Evolutionary conservation across 2,888 invertebrate species (phyloP).

Genomic region (Macrophya alboannulata): DNA sequence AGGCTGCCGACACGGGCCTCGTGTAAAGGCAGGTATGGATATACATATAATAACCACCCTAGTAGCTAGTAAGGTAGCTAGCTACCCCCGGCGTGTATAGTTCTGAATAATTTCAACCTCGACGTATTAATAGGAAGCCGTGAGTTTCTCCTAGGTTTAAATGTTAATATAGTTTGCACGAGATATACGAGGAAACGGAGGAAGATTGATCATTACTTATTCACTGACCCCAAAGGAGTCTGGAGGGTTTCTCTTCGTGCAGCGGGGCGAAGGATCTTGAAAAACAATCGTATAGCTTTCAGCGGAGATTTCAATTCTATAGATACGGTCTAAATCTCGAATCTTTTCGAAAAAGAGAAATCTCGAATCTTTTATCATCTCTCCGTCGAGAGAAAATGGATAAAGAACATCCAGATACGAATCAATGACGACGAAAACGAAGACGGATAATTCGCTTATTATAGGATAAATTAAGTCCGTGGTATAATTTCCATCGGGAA

Average conservation of each 20-base stretch:
- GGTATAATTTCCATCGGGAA: not conserved
- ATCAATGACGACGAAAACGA: not conserved
- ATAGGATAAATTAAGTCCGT: too few relatives aligned
- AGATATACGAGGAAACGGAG: not conserved
- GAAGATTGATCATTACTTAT: constrained; percentile 22
- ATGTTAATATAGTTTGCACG: constrained; percentile 28
- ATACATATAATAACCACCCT: not conserved
- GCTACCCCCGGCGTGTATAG: not conserved
- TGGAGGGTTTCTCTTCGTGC: constrained; percentile 10
- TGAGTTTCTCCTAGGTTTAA: constrained; percentile 8
- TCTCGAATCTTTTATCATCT: too few relatives aligned
- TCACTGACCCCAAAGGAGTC: not conserved
- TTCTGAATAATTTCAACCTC: constrained; percentile 25
- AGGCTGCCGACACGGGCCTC: not conserved
- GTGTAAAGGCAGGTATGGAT: constrained; percentile 13
- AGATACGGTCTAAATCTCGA: not conserved
- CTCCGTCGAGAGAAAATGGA: too few relatives aligned
- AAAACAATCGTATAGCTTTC: not conserved
- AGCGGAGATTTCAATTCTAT: not conserved
- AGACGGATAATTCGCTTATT: too few relatives aligned
- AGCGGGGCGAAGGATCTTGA: not conserved
- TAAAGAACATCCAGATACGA: not conserved
- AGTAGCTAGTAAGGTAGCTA: not conserved
- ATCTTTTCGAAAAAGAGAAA: not conserved
- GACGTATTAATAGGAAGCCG: constrained; percentile 20